A percentile compares a stretch with the other conserved stretches of the same genome.
These are phyloP conservation scores for Ectropis grisescens DNA, from an alignment of 1,140 invertebrate genomes.

Conservation along the genomic window DNA sequence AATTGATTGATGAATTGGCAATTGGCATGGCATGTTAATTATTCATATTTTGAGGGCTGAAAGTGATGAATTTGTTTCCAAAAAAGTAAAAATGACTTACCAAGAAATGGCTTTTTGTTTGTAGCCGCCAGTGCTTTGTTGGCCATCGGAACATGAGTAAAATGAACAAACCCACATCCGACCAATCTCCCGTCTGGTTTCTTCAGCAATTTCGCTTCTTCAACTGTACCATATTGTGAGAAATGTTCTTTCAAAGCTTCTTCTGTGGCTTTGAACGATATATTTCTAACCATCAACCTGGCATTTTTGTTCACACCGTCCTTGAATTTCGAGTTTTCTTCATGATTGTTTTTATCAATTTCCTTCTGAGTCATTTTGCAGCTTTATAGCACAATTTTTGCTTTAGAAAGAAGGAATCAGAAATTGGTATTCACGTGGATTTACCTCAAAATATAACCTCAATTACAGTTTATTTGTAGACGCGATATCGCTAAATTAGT, in stretches of 20 bases:
- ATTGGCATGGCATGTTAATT: too few relatives aligned
- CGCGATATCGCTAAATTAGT: too few relatives aligned
- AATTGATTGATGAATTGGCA: too few relatives aligned
- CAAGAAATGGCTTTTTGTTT: conserved; percentile 49
- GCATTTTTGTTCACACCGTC: conserved; percentile 30
- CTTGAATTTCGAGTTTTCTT: conserved; percentile 25
- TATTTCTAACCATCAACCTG: conserved; percentile 48
- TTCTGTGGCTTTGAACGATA: conserved; percentile 73
- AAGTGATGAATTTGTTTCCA: too few relatives aligned
- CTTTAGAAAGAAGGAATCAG: too few relatives aligned
- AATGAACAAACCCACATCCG: conserved; percentile 81
- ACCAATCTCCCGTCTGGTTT: conserved; percentile 76
- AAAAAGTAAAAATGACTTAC: conserved; percentile 17
- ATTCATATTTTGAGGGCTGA: too few relatives aligned
- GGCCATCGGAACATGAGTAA: conserved; percentile 71
- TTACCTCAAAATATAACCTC: too few relatives aligned
- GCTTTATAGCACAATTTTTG: too few relatives aligned
- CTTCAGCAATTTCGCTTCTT: conserved; percentile 75
- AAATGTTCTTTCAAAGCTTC: conserved; percentile 73
- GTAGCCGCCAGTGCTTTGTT: conserved; percentile 72
- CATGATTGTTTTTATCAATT: too few relatives aligned
- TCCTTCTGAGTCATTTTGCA: conserved; percentile 25
- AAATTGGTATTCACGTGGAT: too few relatives aligned
- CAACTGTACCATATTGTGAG: conserved; percentile 73
- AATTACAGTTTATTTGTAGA: too few relatives aligned